Evolutionary conservation across 37 sponge, comb jelly and placozoan species (phyloP), one percentile per base, ranked within the genome.

Genomic region (Ephydatia muelleri): DNA sequence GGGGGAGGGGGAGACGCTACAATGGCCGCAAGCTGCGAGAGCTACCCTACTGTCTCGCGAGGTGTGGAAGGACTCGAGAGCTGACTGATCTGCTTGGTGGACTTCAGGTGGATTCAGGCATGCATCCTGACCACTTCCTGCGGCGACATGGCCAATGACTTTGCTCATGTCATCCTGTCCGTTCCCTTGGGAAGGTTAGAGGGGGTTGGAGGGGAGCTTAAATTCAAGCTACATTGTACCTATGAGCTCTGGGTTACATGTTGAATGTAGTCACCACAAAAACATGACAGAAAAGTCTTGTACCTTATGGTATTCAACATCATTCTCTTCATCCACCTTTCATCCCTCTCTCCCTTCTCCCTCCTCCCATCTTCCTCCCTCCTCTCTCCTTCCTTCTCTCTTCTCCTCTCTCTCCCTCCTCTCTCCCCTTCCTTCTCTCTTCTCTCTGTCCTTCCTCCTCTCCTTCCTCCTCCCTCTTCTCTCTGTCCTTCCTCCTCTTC

Each of bases 1-100:
- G n/a, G n/a, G n/a, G n/a, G n/a, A n/a, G n/a, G 3, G 57, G 12
- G 30, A 26, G 64, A 78, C 23, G 40, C 28, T 92, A 82, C 83
- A 94, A 94, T 36, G 32, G 35, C 67, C 86, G 95, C 21, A 92
- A 88, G 67, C 65, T 94, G 47, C 31, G 25, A 5, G 92, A 92
- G 78, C 85, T 94, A n/a, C 95, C 95, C 19, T 38, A 84, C 73
- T 70, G 66, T 22, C 82, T 94, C 29, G 80, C 75, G 5, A 71
- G 32, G 23, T 26, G 72, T 30, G 79, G 73, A 22, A 79, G 83
- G 47, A 43, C 35, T 12, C 74, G 28, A 25, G 87, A 81, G 37
- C 83, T 94, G 70, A 38, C 76, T 35, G 73, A 82, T 1, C 78
- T 91, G 32, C 84, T n/a, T 94, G 66, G 57, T 67, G 19, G 84